Percentiles rank a stretch among this genome's conserved stretches.
These are phyloP conservation scores for Notocelia uddmanniana DNA, from an alignment of 2,888 invertebrate genomes.

Conservation along the genomic window DNA sequence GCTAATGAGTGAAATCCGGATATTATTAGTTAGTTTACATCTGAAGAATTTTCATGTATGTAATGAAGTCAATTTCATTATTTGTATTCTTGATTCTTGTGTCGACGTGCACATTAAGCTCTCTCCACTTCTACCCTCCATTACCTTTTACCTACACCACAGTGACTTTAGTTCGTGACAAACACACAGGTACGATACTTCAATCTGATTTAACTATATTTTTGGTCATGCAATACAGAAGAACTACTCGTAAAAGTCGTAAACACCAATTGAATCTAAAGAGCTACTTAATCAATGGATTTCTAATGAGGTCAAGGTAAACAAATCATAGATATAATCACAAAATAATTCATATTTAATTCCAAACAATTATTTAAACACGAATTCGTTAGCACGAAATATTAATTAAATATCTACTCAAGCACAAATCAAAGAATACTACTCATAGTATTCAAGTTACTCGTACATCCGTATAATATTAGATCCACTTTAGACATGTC, in stretches of 20 bases:
- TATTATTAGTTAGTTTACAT: background rate
- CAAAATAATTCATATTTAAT: conserved; percentile 1
- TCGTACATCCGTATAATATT: background rate
- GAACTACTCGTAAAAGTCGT: background rate
- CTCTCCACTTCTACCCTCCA: background rate
- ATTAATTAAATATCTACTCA: conserved; percentile 9
- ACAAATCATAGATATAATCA: background rate
- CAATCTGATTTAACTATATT: background rate
- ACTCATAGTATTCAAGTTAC: too few relatives aligned
- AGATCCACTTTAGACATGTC: too few relatives aligned
- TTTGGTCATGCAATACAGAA: background rate
- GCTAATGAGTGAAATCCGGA: conserved; percentile 29
- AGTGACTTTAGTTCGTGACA: background rate
- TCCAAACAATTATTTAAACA: conserved; percentile 20
- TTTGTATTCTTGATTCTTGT: conserved; percentile 17
- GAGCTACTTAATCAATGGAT: background rate
- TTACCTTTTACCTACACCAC: too few relatives aligned
- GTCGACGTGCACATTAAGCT: background rate
- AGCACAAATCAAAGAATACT: too few relatives aligned
- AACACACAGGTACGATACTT: background rate
- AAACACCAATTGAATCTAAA: background rate
- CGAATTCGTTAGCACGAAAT: conserved; percentile 22
- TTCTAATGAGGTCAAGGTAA: conserved; percentile 29
- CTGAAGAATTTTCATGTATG: background rate
- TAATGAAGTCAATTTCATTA: conserved; percentile 22